Conservation (phyloP, 1,140 invertebrate genomes). For the Pygmarrhopalites habei region DNA sequence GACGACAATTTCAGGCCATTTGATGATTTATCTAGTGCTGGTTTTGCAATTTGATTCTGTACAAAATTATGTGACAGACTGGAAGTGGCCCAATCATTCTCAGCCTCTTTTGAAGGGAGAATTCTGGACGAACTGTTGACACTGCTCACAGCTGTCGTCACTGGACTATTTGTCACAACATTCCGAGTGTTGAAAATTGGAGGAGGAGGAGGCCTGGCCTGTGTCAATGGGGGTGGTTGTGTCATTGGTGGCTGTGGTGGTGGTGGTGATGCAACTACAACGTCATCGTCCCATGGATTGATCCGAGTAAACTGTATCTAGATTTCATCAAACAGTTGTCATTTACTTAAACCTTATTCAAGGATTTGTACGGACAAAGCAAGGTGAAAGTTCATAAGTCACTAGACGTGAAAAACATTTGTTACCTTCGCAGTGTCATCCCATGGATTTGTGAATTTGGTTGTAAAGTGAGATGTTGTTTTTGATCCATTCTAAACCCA, state of each 20-base stretch:
- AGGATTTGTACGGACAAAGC: no score
- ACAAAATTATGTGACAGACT: not conserved
- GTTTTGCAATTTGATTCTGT: conserved; percentile 7
- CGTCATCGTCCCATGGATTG: conserved; percentile 31
- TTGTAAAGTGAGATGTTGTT: conserved; percentile 6
- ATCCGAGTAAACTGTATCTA: no score
- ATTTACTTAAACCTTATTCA: no score
- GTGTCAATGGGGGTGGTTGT: not conserved
- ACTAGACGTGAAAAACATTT: no score
- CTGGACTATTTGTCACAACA: not conserved
- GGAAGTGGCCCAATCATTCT: not conserved
- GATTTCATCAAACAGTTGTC: no score
- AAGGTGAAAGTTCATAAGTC: no score
- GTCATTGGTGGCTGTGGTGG: not conserved
- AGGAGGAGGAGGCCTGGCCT: not conserved
- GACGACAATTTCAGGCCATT: no score
- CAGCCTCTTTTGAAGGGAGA: not conserved
- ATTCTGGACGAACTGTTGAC: not conserved
- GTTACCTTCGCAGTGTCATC: no score
- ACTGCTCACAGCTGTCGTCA: not conserved
- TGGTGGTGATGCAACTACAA: not conserved
- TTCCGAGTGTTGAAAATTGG: not conserved
- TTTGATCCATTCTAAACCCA: no score
- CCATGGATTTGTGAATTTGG: conserved; percentile 28
- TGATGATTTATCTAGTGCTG: not conserved